Percentiles rank a stretch among this genome's conserved stretches.
Conservation (phyloP, 2,113 vertebrate genomes). For the Osmerus mordax region DNA sequence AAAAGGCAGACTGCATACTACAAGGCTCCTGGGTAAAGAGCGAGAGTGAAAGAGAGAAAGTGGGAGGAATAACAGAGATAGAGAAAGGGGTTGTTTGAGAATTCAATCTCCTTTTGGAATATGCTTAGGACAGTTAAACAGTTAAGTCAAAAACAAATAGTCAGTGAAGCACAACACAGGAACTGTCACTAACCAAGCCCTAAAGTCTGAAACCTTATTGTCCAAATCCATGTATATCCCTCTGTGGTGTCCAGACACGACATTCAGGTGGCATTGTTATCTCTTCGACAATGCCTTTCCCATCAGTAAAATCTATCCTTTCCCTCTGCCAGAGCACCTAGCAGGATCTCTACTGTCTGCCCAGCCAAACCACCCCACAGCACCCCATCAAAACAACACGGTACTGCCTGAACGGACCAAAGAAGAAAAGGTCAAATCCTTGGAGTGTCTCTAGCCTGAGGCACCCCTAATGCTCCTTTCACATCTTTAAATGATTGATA, state of each 20-base stretch:
- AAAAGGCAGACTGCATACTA: not conserved
- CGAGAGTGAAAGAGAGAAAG: not conserved
- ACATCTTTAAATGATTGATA: slow-evolving; percentile 44
- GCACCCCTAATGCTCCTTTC: slow-evolving; percentile 9
- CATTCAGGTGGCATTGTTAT: not conserved
- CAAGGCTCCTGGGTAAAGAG: not conserved
- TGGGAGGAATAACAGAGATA: not conserved
- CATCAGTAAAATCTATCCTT: not conserved
- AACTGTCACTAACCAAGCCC: too few relatives aligned
- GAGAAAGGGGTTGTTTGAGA: not conserved
- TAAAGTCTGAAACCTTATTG: not conserved
- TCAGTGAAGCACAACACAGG: too few relatives aligned
- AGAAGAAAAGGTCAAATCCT: slow-evolving; percentile 32
- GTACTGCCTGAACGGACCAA: slow-evolving; percentile 25
- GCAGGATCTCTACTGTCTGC: not conserved
- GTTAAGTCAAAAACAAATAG: not conserved
- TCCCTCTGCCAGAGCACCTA: not conserved
- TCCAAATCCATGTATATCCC: slow-evolving; percentile 10
- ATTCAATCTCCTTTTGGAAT: slow-evolving; percentile 28
- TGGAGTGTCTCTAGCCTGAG: slow-evolving; percentile 18
- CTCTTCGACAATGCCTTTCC: not conserved
- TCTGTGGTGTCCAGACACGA: not conserved
- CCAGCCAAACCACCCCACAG: slow-evolving; percentile 1
- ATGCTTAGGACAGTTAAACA: slow-evolving; percentile 14
- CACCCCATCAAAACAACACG: not conserved